Evolutionary conservation across 2,888 invertebrate genomes (phyloP).

Genomic region (Caenorhabditis wallacei): DNA sequence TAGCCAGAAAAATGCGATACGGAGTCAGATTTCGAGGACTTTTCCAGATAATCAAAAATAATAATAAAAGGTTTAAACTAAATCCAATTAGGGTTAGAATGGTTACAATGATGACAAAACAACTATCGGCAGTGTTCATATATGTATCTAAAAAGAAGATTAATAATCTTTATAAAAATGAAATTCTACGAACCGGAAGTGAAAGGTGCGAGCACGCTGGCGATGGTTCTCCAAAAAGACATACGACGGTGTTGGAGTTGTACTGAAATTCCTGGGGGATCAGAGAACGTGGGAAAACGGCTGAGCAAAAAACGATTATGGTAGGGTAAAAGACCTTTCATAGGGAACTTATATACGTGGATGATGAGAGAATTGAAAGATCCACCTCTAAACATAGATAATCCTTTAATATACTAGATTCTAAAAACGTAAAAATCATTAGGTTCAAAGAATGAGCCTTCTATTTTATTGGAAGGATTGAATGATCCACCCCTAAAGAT

Average conservation of each 20-base stretch:
- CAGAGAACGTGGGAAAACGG: conserved; percentile 42
- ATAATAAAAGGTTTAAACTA: conserved; percentile 27
- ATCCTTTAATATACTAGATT: too few relatives aligned
- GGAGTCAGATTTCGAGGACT: conserved; percentile 56
- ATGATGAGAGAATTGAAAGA: background rate
- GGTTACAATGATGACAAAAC: conserved; percentile 40
- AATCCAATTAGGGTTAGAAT: conserved; percentile 43
- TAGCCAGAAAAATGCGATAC: conserved; percentile 58
- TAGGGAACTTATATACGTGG: too few relatives aligned
- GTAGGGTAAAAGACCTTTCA: too few relatives aligned
- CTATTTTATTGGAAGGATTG: too few relatives aligned
- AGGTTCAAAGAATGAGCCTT: too few relatives aligned
- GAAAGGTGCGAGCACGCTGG: conserved; percentile 38
- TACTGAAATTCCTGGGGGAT: background rate
- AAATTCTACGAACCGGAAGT: conserved; percentile 40
- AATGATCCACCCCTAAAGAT: too few relatives aligned
- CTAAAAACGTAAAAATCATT: too few relatives aligned
- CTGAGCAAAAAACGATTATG: too few relatives aligned
- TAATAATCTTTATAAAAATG: background rate
- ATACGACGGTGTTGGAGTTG: too few relatives aligned
- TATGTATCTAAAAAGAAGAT: conserved; percentile 41
- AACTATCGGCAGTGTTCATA: conserved; percentile 45
- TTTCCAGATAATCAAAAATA: conserved; percentile 52
- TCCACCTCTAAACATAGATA: too few relatives aligned
- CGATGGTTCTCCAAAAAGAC: conserved; percentile 40